Percentiles rank a stretch among this genome's conserved stretches.
phyloP scores from a whole-genome alignment of 2,113 vertebrate species.

The Channa maculata region DNA sequence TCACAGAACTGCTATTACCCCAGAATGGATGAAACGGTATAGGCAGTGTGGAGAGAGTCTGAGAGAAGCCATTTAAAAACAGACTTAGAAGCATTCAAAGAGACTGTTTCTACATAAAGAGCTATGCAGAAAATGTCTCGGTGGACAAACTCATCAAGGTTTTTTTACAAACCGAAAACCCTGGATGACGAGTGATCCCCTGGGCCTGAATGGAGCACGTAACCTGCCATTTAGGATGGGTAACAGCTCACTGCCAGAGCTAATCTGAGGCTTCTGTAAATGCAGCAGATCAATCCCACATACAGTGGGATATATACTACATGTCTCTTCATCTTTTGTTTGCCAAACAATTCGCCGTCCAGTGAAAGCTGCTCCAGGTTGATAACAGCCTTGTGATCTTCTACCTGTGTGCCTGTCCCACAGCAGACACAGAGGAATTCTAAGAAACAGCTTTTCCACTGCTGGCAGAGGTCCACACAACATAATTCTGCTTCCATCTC shows the following conservation, averaged over 20 bases:
- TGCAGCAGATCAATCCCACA: conserved; percentile 56
- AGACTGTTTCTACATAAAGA: too few relatives aligned
- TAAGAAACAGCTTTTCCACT: conserved; percentile 28
- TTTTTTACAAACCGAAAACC: too few relatives aligned
- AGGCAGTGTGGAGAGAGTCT: neutral
- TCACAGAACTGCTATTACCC: conserved; percentile 17
- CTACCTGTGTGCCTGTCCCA: conserved; percentile 23
- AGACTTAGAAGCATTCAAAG: conserved; percentile 2
- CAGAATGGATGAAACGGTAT: neutral
- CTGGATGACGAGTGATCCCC: too few relatives aligned
- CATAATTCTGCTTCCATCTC: conserved; percentile 47
- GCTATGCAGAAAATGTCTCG: too few relatives aligned
- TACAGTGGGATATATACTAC: conserved; percentile 13
- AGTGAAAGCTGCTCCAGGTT: conserved; percentile 33
- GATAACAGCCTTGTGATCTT: conserved; percentile 49
- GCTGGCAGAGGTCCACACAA: conserved; percentile 32
- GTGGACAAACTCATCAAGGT: too few relatives aligned
- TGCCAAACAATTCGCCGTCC: conserved; percentile 28
- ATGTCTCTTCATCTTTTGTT: neutral
- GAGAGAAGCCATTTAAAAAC: conserved; percentile 4
- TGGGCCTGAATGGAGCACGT: too few relatives aligned
- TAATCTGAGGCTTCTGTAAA: neutral
- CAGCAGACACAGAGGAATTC: conserved; percentile 10
- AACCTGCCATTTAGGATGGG: too few relatives aligned
- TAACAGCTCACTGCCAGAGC: too few relatives aligned